Evolutionary conservation across 2,888 invertebrate genomes (phyloP), one percentile per base, ranked within the genome.

Genomic region (Drosophila vallismaia): DNA sequence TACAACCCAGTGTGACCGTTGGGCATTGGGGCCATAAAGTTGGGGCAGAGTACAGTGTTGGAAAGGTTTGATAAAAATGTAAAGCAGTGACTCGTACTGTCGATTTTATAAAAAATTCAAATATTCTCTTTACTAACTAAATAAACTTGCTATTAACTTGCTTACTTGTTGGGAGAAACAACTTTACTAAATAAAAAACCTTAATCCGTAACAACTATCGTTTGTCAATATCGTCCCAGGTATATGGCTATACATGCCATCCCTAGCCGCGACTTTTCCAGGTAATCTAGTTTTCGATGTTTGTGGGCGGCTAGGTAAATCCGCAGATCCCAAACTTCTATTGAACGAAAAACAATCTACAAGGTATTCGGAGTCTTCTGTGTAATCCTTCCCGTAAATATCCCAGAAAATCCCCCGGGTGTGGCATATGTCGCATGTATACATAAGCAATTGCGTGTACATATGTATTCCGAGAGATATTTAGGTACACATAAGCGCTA

Each of bases 261-360:
- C 36, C 4, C 36, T 36, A 36, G 36, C 36, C n/a, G 36, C 36
- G 36, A 36, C n/a, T 36, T 36, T 36, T 36, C 36, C 36, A 36
- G 36, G 36, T 36, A 36, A 36, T 36, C 36, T 36, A n/a, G 5
- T 2, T 36, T n/a, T n/a, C n/a, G 6, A n/a, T 4, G 10, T 10
- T 10, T 9, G 33, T 9, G 10, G 33, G 9, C n/a, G n/a, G 36
- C 36, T n/a, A 36, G 36, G 36, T 36, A 36, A 33, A 36, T 36
- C n/a, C 5, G 6, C 36, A 12, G n/a, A 36, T 36, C n/a, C 6
- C 12, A 36, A 36, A 36, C n/a, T n/a, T 36, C 36, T 5, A 36
- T 36, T n/a, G n/a, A 36, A 36, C n/a, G 36, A 36, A 33, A 33
- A n/a, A 36, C 6, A n/a, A 36, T n/a, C 36, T n/a, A 12, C 1